Evolutionary conservation across 1,140 invertebrate genomes (phyloP).

Genomic region (Bombus ignitus): DNA sequence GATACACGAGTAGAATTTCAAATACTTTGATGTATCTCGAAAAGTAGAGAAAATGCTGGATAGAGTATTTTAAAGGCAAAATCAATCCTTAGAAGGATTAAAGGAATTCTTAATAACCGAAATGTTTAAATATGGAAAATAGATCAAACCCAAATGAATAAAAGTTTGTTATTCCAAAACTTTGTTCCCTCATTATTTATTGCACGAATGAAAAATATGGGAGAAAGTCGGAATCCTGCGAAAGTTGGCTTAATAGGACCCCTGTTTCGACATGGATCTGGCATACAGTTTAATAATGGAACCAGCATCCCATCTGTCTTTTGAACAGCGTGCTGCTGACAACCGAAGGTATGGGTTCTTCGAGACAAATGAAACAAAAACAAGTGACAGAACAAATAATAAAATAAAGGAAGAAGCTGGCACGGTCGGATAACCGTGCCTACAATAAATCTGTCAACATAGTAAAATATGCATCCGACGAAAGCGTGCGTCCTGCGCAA

Average conservation of each 20-base stretch:
- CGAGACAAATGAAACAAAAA: constrained; percentile 62
- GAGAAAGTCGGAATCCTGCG: not conserved
- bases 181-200: too few species aligned
- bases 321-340: constrained; percentile 39
- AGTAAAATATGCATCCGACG: constrained; percentile 75
- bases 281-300: constrained; percentile 52
- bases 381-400: constrained; percentile 66
- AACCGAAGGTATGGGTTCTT: constrained; percentile 41
- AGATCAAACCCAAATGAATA: too few species aligned
- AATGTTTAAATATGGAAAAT: too few species aligned
- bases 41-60: too few species aligned
- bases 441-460: constrained; percentile 75
- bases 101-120: too few species aligned
- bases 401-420: constrained; percentile 69
- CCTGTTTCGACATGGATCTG: not conserved
- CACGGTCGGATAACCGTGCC: constrained; percentile 66
- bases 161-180: too few species aligned
- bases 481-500: constrained; percentile 64
- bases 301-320: constrained; percentile 18
- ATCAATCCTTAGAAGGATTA: too few species aligned
- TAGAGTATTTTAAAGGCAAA: too few species aligned
- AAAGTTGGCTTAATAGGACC: not conserved
- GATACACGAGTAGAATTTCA: too few species aligned
- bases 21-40: too few species aligned
- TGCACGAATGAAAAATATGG: too few species aligned